These are phyloP conservation scores for Leptinotarsa lineolata DNA, from an alignment of 1,140 invertebrate genomes.

Conservation along the genomic window DNA sequence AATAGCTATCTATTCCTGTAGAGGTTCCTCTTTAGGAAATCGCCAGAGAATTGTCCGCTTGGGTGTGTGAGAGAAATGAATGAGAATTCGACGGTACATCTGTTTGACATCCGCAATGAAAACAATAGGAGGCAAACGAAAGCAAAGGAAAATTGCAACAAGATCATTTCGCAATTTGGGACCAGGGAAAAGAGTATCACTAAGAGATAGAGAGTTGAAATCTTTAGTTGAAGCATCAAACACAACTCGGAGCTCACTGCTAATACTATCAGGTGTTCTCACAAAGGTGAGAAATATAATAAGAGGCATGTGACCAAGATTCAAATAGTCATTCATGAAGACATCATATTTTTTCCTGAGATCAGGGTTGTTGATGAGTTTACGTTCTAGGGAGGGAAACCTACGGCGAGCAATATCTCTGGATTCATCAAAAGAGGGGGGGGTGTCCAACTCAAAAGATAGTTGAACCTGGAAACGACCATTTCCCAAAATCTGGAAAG, in stretches of 20 bases:
- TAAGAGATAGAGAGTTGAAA: conserved; percentile 28
- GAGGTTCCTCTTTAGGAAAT: too few species aligned
- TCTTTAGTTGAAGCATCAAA: conserved; percentile 48
- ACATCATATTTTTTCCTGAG: too few species aligned
- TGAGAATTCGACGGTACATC: conserved; percentile 24
- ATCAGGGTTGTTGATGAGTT: background rate
- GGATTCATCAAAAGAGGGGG: background rate
- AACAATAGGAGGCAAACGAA: conserved; percentile 20
- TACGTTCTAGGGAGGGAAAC: background rate
- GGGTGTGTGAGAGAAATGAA: background rate
- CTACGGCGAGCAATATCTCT: background rate
- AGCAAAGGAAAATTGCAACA: conserved; percentile 13
- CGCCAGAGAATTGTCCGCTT: conserved; percentile 25
- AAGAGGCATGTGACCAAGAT: too few species aligned
- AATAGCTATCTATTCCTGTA: too few species aligned
- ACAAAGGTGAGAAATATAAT: background rate
- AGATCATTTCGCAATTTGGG: conserved; percentile 28
- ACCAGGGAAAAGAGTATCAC: conserved; percentile 22
- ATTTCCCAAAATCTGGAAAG: background rate
- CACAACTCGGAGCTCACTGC: conserved; percentile 22
- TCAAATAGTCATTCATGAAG: background rate
- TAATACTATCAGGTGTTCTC: conserved; percentile 27
- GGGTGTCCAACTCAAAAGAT: background rate
- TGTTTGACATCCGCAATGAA: conserved; percentile 27
- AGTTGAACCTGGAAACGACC: background rate